Conservation (phyloP, 2,888 invertebrate genomes). For the Tetramorium bicarinatum region DNA sequence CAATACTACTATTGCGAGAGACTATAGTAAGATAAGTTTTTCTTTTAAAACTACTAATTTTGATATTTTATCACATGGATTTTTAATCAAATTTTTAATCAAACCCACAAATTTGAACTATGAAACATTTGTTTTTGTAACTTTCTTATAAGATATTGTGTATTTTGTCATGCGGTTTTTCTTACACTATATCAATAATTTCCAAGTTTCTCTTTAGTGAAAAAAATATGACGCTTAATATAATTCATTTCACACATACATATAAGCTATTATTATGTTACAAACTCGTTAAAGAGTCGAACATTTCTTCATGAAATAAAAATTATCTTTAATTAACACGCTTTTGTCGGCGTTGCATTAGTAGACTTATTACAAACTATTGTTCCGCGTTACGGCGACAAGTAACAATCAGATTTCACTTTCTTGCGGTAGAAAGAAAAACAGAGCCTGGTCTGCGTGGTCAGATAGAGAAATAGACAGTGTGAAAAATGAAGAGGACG, state of each 20-base stretch:
- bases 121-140: neutral
- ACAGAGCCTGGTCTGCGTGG: neutral
- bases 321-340: neutral
- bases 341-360: neutral
- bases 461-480: constrained; percentile 13
- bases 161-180: neutral
- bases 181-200: neutral
- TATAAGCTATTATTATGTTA: neutral
- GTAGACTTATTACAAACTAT: neutral
- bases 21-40: neutral
- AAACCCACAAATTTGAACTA: neutral
- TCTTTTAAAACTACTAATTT: neutral
- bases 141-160: neutral
- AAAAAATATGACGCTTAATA: neutral
- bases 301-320: neutral
- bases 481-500: constrained; percentile 12
- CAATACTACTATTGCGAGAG: neutral
- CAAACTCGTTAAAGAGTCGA: neutral
- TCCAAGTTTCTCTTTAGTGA: neutral
- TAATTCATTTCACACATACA: neutral
- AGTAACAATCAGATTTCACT: constrained; percentile 37
- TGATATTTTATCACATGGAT: neutral
- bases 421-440: constrained; percentile 40
- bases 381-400: constrained; percentile 1
- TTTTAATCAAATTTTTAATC: neutral